Conservation (phyloP, 2,888 invertebrate species). For the Lasioglossum pauxillum region DNA sequence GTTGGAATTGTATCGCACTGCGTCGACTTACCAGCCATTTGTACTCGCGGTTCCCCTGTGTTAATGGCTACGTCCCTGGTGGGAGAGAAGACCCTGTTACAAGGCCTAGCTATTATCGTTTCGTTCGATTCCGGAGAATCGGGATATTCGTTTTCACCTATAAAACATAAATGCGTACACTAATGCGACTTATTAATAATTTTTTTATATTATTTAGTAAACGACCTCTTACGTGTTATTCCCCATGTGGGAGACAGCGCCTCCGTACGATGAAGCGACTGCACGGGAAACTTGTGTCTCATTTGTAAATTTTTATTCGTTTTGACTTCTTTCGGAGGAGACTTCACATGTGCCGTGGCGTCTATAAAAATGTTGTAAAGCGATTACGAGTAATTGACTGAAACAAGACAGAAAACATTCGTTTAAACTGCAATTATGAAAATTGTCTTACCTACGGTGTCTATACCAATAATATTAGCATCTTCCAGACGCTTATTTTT, state of each 20-base stretch:
- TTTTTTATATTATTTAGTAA: neutral
- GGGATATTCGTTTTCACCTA: slow-evolving; percentile 80
- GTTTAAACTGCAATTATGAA: neutral
- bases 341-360: slow-evolving; percentile 75
- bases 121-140: slow-evolving; percentile 83
- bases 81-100: slow-evolving; percentile 79
- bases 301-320: slow-evolving; percentile 82
- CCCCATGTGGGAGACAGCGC: slow-evolving; percentile 81
- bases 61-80: slow-evolving; percentile 81
- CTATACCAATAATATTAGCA: slow-evolving; percentile 75
- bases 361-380: slow-evolving; percentile 68
- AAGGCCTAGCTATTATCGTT: slow-evolving; percentile 81
- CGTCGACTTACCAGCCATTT: slow-evolving; percentile 67
- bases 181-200: neutral
- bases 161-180: neutral
- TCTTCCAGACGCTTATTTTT: slow-evolving; percentile 74
- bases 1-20: slow-evolving; percentile 71
- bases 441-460: slow-evolving; percentile 79
- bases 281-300: slow-evolving; percentile 78
- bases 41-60: slow-evolving; percentile 74
- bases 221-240: slow-evolving; percentile 72
- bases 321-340: slow-evolving; percentile 82
- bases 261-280: slow-evolving; percentile 78
- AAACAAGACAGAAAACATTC: neutral
- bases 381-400: neutral